Conservation (phyloP, 1,140 invertebrate genomes). For the Helicorthomorpha holstii region DNA sequence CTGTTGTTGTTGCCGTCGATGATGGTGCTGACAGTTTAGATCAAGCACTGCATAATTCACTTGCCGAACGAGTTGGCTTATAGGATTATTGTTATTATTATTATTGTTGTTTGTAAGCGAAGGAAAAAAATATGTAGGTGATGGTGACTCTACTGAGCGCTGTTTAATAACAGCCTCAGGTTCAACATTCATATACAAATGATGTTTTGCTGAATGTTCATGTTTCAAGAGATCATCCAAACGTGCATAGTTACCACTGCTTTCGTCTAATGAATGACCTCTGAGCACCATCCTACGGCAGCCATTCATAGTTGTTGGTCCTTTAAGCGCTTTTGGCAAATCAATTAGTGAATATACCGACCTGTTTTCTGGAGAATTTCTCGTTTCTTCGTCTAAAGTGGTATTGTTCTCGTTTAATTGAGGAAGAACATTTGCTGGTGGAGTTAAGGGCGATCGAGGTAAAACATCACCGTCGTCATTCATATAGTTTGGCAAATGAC, state of each 20-base stretch:
- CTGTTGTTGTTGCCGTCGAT: conserved; percentile 5
- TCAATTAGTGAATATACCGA: neutral
- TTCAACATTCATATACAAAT: conserved; percentile 48
- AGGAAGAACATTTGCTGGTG: conserved; percentile 1
- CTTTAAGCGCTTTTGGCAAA: neutral
- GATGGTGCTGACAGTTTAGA: too few relatives aligned
- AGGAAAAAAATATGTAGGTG: too few relatives aligned
- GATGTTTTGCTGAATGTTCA: conserved; percentile 25
- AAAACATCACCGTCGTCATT: neutral
- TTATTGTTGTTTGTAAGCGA: too few relatives aligned
- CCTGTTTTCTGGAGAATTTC: neutral
- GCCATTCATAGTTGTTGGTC: neutral
- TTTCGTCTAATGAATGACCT: conserved; percentile 19
- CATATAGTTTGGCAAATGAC: neutral
- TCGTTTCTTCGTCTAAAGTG: neutral
- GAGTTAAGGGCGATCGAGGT: conserved; percentile 8
- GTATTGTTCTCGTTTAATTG: conserved; percentile 6
- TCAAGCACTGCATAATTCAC: conserved; percentile 63
- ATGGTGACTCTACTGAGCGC: conserved; percentile 8
- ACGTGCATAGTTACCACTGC: conserved; percentile 33
- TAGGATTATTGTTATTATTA: too few relatives aligned
- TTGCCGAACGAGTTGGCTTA: conserved; percentile 14
- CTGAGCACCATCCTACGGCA: neutral
- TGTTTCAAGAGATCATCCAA: conserved; percentile 23
- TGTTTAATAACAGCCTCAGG: conserved; percentile 24